A percentile compares a stretch with the other conserved stretches of the same genome.
Conservation (phyloP, 2,113 vertebrate genomes). For the Montifringilla adamsi region DNA sequence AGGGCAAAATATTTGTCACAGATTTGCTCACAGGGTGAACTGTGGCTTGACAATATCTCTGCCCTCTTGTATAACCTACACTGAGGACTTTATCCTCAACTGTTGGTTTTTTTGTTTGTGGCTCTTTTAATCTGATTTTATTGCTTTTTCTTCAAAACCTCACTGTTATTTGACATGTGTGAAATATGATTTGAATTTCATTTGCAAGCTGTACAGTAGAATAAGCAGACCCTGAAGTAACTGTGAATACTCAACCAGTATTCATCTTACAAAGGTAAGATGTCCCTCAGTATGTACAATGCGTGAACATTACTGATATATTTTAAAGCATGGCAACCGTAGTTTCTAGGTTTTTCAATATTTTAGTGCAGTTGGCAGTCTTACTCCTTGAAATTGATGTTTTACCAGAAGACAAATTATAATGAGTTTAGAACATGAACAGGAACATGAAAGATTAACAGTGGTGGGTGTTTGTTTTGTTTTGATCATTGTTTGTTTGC, state of each 20-base stretch:
- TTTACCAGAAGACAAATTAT: not conserved
- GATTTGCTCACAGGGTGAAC: not conserved
- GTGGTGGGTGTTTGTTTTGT: not conserved
- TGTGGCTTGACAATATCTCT: not conserved
- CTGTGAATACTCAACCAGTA: not conserved
- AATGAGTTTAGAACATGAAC: not conserved
- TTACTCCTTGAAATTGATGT: not conserved
- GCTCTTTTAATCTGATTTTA: not conserved
- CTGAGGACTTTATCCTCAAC: not conserved
- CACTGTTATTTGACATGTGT: not conserved
- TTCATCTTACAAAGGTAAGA: not conserved
- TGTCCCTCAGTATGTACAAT: not conserved
- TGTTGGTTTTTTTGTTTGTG: not conserved
- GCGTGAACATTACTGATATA: not conserved
- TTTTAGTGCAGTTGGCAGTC: not conserved
- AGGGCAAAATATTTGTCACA: not conserved
- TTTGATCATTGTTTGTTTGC: not conserved
- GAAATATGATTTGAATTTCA: not conserved
- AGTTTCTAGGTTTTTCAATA: not conserved
- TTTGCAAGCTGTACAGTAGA: not conserved
- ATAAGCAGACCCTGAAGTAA: not conserved
- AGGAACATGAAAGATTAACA: not conserved
- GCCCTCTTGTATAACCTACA: not conserved
- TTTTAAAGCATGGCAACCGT: not conserved
- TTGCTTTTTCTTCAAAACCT: not conserved